Evolutionary conservation across 2,888 invertebrate genomes (phyloP).

Genomic region (Beris morrisii): DNA sequence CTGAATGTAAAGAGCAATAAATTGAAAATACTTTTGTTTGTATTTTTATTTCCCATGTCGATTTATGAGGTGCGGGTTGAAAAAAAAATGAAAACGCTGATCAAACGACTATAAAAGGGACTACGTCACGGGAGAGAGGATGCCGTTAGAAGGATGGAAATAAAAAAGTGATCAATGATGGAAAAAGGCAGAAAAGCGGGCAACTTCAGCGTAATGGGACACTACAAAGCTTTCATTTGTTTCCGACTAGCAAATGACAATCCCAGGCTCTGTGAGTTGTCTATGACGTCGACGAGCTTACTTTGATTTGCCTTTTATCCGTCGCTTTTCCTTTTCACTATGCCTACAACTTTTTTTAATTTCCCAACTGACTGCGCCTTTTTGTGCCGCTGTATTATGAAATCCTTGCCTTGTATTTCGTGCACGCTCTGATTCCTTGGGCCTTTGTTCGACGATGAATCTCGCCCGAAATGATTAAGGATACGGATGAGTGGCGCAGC

Average conservation of each 20-base stretch:
- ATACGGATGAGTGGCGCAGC: no score
- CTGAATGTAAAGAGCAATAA: constrained; percentile 29
- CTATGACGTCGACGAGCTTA: constrained; percentile 22
- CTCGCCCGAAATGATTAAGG: not conserved
- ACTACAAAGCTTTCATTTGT: constrained; percentile 3
- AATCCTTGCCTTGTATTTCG: no score
- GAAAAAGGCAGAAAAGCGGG: constrained; percentile 16
- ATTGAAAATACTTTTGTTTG: constrained; percentile 28
- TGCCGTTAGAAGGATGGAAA: constrained; percentile 3
- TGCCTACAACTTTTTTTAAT: constrained; percentile 24
- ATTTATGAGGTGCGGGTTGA: constrained; percentile 23
- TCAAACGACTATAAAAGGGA: constrained; percentile 31
- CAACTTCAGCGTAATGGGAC: constrained; percentile 26
- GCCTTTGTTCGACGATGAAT: no score
- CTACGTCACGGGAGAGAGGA: not conserved
- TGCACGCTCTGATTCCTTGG: no score
- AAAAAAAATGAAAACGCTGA: constrained; percentile 25
- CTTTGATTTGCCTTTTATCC: constrained; percentile 31
- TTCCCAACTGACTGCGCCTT: constrained; percentile 18
- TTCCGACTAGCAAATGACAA: constrained; percentile 16
- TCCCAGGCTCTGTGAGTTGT: not conserved
- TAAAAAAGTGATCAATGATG: constrained; percentile 32
- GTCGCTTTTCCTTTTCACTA: constrained; percentile 28
- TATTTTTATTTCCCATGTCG: constrained; percentile 14
- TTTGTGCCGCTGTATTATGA: not conserved